phyloP scores from a whole-genome alignment of 2,113 vertebrate genomes.

The Pelobates fuscus region DNA sequence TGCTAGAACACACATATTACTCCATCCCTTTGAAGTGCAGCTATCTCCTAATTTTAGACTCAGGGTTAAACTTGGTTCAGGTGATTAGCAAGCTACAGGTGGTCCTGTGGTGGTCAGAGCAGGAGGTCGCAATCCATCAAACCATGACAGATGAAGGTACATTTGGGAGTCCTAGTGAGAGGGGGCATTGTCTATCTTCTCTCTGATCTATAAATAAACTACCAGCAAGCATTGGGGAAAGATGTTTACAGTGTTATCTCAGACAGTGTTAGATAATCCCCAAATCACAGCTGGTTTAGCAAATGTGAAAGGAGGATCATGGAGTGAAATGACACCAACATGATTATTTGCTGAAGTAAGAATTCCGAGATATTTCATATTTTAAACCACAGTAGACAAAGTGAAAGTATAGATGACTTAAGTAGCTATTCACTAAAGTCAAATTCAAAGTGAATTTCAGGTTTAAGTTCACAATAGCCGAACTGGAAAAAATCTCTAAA shows the following conservation, averaged over 20 bases:
- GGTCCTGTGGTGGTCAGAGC: slow-evolving; percentile 2
- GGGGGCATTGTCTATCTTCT: slow-evolving; percentile 52
- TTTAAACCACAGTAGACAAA: too few species aligned
- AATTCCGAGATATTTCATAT: too few species aligned
- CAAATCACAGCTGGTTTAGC: slow-evolving; percentile 6
- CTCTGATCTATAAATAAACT: slow-evolving; percentile 62
- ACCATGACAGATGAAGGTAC: slow-evolving; percentile 56
- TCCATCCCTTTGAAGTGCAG: slow-evolving; percentile 21
- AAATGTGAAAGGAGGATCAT: background rate
- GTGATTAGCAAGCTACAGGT: slow-evolving; percentile 50
- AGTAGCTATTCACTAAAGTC: too few species aligned
- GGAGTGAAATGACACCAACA: slow-evolving; percentile 1
- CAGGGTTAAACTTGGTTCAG: slow-evolving; percentile 41
- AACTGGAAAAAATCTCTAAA: too few species aligned
- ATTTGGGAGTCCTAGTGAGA: slow-evolving; percentile 52
- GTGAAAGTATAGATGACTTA: too few species aligned
- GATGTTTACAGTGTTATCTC: slow-evolving; percentile 15
- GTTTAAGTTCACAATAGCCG: too few species aligned
- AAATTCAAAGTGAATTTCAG: too few species aligned
- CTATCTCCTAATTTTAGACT: slow-evolving; percentile 42
- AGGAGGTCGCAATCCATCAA: slow-evolving; percentile 55
- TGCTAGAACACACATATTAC: background rate
- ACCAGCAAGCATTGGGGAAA: background rate
- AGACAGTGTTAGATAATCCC: slow-evolving; percentile 33
- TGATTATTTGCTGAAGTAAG: too few species aligned